Evolutionary conservation across 92 coral and sea anemone genomes (phyloP).

Genomic region (Plumapathes pennacea): DNA sequence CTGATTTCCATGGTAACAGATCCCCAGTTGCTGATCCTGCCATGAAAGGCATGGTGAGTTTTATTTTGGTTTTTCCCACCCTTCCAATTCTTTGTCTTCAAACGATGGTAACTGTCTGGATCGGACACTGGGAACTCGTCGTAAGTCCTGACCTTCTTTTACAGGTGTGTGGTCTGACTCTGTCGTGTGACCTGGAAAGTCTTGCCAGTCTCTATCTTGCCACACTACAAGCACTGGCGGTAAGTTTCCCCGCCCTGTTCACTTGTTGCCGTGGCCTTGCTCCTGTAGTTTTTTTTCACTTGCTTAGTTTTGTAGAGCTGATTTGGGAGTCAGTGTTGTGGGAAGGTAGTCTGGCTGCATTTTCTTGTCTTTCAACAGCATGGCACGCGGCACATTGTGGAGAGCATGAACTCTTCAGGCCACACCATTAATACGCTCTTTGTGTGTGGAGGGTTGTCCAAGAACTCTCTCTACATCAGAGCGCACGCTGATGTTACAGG

Average conservation of each 20-base stretch:
- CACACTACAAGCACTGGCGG: constrained; percentile 87
- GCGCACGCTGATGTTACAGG: constrained; percentile 95
- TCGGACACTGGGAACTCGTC: not conserved
- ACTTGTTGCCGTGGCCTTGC: no score
- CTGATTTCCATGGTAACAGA: constrained; percentile 99
- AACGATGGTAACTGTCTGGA: not conserved
- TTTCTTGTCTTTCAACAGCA: constrained; percentile 37
- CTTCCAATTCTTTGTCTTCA: not conserved
- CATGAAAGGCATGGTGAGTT: constrained; percentile 89
- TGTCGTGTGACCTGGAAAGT: constrained; percentile 55
- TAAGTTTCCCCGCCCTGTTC: constrained; percentile 57
- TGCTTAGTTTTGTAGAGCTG: no score
- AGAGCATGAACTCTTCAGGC: constrained; percentile 72
- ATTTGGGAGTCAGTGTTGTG: no score
- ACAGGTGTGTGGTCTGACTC: constrained; percentile 79
- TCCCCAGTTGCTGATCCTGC: constrained; percentile 91
- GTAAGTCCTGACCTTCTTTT: not conserved
- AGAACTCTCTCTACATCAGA: constrained; percentile 71
- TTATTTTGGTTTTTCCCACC: not conserved
- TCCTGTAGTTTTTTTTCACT: no score
- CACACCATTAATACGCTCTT: constrained; percentile 75
- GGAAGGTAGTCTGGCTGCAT: not conserved
- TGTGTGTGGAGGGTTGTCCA: constrained; percentile 87
- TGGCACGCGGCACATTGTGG: constrained; percentile 89
- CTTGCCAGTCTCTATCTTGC: constrained; percentile 76